phyloP scores from a whole-genome alignment of 2,113 vertebrate species.

The Rattus norvegicus region GRCr8 NC_086031.1:9226001-9226500 shows the following conservation, averaged over 20 bases:
- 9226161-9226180: background rate
- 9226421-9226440: background rate
- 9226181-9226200: no score
- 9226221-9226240: background rate
- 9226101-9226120: background rate
- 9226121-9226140: accelerated
- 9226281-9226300: background rate
- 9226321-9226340: background rate
- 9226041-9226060: no score
- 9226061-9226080: background rate
- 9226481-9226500: background rate
- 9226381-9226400: background rate
- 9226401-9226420: background rate
- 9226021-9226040: no score
- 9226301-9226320: background rate
- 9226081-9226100: background rate
- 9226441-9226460: background rate
- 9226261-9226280: background rate
- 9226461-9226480: background rate
- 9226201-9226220: no score
- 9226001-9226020: no score
- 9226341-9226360: background rate
- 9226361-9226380: background rate
- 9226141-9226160: background rate
- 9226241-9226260: no score